Conservation (phyloP, 2,113 vertebrate species). For the Mesitornis unicolor region DNA sequence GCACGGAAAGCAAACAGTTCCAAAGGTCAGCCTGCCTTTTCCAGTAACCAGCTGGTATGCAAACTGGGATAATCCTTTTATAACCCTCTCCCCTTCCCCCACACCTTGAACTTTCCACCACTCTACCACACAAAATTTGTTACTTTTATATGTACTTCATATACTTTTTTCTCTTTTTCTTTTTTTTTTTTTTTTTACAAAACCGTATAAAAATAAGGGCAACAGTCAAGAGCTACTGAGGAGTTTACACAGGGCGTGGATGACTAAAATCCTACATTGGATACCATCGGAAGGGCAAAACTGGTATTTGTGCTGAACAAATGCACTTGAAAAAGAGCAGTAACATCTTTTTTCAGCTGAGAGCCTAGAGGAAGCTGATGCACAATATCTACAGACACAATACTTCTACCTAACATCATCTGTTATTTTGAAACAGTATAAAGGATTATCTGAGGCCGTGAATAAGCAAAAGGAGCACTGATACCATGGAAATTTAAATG, state of each 20-base stretch:
- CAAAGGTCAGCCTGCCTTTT: conserved; percentile 61
- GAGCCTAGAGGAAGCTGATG: background rate
- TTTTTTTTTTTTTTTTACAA: conserved; percentile 46
- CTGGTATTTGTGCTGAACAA: background rate
- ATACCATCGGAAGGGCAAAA: background rate
- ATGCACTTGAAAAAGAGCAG: background rate
- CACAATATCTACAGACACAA: background rate
- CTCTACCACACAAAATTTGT: conserved; percentile 60
- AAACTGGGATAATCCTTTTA: conserved; percentile 59
- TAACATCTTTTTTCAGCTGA: background rate
- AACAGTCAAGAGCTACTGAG: background rate
- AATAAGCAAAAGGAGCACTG: conserved; percentile 2
- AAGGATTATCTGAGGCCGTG: background rate
- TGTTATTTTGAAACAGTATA: background rate
- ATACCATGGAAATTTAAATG: conserved; percentile 29
- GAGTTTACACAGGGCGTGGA: background rate
- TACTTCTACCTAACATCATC: background rate
- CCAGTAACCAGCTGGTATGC: conserved; percentile 83
- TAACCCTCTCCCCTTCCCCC: background rate
- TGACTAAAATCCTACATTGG: background rate
- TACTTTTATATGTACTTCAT: conserved; percentile 57
- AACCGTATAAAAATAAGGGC: conserved; percentile 77
- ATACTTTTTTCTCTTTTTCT: background rate
- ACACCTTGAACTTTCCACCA: conserved; percentile 40
- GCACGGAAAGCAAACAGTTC: conserved; percentile 1